These are phyloP conservation scores for Acleris laterana DNA, from an alignment of 2,888 invertebrate genomes.

Conservation along the genomic window DNA sequence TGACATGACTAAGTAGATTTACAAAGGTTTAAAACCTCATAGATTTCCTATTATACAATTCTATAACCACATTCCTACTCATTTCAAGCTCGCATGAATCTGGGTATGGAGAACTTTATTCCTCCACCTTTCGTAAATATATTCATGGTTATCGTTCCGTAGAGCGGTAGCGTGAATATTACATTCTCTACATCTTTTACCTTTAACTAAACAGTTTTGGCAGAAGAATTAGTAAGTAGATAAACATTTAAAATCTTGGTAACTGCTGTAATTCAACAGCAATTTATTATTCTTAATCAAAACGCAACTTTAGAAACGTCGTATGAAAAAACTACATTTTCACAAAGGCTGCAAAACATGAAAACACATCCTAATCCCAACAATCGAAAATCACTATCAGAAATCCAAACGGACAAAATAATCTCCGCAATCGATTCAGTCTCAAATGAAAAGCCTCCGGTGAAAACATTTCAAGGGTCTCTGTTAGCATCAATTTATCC, in stretches of 20 bases:
- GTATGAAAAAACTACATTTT: neutral
- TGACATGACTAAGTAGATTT: too few species aligned
- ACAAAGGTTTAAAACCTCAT: too few species aligned
- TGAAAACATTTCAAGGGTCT: constrained; percentile 35
- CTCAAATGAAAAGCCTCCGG: constrained; percentile 33
- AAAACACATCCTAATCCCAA: neutral
- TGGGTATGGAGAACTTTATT: neutral
- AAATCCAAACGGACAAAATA: constrained; percentile 11
- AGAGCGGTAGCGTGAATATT: neutral
- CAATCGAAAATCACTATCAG: neutral
- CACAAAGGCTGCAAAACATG: neutral
- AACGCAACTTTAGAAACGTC: too few species aligned
- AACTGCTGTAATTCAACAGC: too few species aligned
- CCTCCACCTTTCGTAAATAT: neutral
- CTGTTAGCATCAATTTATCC: constrained; percentile 38
- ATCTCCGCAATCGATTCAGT: constrained; percentile 30
- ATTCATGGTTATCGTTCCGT: neutral
- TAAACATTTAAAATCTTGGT: too few species aligned
- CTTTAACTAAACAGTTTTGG: too few species aligned
- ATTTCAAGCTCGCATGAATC: constrained; percentile 1
- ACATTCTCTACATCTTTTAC: neutral
- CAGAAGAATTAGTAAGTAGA: too few species aligned
- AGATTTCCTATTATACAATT: too few species aligned
- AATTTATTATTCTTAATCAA: too few species aligned
- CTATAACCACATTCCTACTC: constrained; percentile 15